Percentiles rank a stretch among this genome's conserved stretches.
phyloP scores from a whole-genome alignment of 2,797 vertebrate species.

The Sebastes cheni region DNA sequence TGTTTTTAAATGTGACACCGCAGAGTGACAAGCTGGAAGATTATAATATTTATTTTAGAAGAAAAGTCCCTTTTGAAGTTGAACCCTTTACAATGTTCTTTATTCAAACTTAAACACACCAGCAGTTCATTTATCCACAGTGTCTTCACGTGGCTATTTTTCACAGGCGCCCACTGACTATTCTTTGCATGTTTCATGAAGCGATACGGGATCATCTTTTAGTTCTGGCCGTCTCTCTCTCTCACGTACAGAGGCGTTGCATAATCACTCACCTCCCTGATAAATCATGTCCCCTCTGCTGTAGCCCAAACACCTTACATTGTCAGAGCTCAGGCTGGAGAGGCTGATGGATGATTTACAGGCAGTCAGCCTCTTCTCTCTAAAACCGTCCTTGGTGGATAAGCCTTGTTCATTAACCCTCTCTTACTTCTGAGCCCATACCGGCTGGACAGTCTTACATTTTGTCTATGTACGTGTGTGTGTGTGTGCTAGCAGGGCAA shows the following conservation, averaged over 20 bases:
- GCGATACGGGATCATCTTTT: conserved; percentile 68
- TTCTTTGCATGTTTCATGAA: conserved; percentile 76
- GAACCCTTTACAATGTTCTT: conserved; percentile 13
- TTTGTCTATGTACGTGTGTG: conserved; percentile 16
- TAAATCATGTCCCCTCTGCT: conserved; percentile 73
- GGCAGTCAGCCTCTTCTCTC: conserved; percentile 51
- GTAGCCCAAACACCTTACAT: conserved; percentile 71
- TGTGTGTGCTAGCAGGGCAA: too few relatives aligned
- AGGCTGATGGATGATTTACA: conserved; percentile 73
- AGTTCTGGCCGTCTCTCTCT: conserved; percentile 47
- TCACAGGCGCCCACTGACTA: conserved; percentile 46
- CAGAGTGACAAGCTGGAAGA: conserved; percentile 55
- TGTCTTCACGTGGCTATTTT: conserved; percentile 57
- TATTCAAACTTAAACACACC: conserved; percentile 30
- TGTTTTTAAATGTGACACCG: conserved; percentile 62
- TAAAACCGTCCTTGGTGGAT: conserved; percentile 51
- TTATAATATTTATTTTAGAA: conserved; percentile 36
- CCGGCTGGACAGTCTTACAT: conserved; percentile 20
- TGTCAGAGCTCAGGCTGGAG: conserved; percentile 62
- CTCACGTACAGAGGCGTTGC: conserved; percentile 44
- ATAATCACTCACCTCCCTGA: conserved; percentile 74
- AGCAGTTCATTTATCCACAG: conserved; percentile 50
- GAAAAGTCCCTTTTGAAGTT: conserved; percentile 8
- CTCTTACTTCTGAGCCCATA: conserved; percentile 35
- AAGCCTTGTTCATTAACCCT: conserved; percentile 69